Evolutionary conservation across 64 coral and sea anemone genomes (phyloP).

Genomic region (Stichodactyla mertensii): DNA sequence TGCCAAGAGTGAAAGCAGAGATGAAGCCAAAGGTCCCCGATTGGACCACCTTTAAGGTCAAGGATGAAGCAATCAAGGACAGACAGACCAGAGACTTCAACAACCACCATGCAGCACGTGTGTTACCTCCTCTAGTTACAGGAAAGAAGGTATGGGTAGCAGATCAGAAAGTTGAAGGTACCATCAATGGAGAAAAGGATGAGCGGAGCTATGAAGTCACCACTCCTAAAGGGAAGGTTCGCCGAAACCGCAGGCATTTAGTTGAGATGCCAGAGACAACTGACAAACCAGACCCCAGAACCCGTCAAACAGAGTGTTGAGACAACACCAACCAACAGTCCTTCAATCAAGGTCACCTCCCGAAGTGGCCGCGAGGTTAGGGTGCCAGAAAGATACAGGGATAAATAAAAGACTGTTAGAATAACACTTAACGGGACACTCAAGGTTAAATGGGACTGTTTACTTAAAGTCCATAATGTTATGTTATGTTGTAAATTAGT

Average conservation of each 20-base stretch:
- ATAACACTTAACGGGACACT: no score
- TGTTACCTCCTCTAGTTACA: constrained; percentile 28
- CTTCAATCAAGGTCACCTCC: background rate
- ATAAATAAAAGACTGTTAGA: background rate
- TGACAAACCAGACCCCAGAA: background rate
- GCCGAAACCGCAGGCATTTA: constrained; percentile 10
- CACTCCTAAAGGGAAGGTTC: background rate
- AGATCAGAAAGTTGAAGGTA: background rate
- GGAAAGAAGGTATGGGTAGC: constrained; percentile 29
- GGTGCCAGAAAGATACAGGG: background rate
- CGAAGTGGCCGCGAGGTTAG: background rate
- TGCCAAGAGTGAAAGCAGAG: no score
- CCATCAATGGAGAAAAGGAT: background rate
- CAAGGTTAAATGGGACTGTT: no score
- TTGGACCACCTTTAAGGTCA: no score
- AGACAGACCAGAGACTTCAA: no score
- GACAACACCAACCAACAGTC: background rate
- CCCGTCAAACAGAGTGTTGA: background rate
- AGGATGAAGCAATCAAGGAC: no score
- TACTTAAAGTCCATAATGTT: no score
- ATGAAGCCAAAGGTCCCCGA: no score
- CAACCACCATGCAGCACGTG: constrained; percentile 25
- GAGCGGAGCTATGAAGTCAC: background rate
- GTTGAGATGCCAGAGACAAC: background rate
- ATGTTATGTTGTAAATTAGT: no score